phyloP scores from a whole-genome alignment of 2,888 invertebrate genomes.

The Trachelus stipa region DNA sequence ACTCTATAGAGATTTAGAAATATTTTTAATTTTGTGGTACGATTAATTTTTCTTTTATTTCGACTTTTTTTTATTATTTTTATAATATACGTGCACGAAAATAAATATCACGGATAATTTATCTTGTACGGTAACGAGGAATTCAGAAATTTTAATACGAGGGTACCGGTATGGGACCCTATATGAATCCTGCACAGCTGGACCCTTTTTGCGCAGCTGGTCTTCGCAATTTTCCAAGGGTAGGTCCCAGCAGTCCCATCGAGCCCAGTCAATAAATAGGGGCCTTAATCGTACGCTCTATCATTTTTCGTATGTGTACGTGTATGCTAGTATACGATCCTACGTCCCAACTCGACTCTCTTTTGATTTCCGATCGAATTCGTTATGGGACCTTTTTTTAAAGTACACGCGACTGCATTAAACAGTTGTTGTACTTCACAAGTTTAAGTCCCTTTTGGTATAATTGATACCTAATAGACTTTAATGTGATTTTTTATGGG shows the following conservation, averaged over 20 bases:
- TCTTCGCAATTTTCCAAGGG: constrained; percentile 35
- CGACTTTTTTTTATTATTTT: not conserved
- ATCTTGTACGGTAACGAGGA: not conserved
- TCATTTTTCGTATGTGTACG: not conserved
- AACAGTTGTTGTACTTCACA: not conserved
- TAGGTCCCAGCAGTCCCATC: constrained; percentile 20
- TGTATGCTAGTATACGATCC: not conserved
- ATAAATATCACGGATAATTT: not conserved
- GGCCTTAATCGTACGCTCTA: not conserved
- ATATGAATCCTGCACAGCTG: constrained; percentile 44
- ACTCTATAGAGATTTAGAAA: not conserved
- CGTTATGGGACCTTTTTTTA: not conserved
- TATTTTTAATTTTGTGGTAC: not conserved
- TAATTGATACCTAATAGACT: not conserved
- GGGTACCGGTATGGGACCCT: not conserved
- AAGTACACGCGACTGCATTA: not conserved
- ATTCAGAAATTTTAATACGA: not conserved
- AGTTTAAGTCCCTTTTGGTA: not conserved
- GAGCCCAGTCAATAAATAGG: not conserved
- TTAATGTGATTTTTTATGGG: not conserved
- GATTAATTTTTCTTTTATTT: not conserved
- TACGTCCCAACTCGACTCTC: not conserved
- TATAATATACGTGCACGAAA: not conserved
- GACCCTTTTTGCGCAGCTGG: constrained; percentile 55
- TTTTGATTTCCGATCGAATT: not conserved